These are phyloP conservation scores for Orientallactaga bullata DNA, from an alignment of 2,113 vertebrate genomes.

Conservation along the genomic window DNA sequence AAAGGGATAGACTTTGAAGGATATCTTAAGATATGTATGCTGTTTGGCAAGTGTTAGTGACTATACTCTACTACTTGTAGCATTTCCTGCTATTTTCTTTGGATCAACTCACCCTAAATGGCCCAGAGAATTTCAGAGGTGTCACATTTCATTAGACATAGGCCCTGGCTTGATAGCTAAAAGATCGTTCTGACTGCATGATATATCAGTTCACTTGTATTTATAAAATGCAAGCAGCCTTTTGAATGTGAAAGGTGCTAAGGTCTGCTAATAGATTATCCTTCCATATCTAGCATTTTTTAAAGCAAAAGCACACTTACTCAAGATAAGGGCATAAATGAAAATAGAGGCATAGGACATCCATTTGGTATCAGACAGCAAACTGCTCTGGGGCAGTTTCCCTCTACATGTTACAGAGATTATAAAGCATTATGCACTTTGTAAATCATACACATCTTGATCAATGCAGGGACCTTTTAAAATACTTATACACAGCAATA, in stretches of 20 bases:
- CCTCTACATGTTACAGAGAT: neutral
- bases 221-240: constrained; percentile 61
- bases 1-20: neutral
- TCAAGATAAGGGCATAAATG: constrained; percentile 26
- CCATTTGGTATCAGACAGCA: constrained; percentile 8
- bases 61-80: too few species aligned
- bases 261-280: constrained; percentile 44
- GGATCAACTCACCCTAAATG: neutral
- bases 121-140: constrained; percentile 7
- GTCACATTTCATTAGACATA: neutral
- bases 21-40: neutral
- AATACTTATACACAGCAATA: neutral
- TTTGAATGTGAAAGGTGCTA: constrained; percentile 27
- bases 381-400: neutral
- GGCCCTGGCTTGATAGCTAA: constrained; percentile 29
- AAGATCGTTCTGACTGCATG: constrained; percentile 25
- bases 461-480: neutral
- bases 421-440: neutral
- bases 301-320: constrained; percentile 49
- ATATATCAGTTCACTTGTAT: neutral
- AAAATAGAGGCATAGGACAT: neutral
- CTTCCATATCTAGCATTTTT: neutral
- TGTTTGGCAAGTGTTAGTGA: neutral
- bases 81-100: neutral
- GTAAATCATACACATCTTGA: neutral